Evolutionary conservation across 2,888 invertebrate genomes (phyloP), one percentile per base, ranked within the genome.

Genomic region (Aradus depressus): DNA sequence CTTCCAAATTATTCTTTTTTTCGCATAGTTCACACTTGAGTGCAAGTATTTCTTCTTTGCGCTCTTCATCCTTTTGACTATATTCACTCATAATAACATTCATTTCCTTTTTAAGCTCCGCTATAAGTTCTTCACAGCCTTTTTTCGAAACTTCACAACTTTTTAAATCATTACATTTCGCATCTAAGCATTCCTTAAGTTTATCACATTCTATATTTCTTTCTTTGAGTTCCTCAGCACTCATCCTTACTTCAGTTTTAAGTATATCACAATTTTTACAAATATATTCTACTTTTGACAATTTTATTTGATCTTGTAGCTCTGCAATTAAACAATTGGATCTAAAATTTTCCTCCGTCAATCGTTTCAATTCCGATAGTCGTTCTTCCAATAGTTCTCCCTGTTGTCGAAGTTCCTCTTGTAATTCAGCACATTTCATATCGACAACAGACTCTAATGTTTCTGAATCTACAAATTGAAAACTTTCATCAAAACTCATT

Each of bases 21-120:
- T 50, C 50, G 31, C 35, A 22, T 4, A 50, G 34, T 22, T 50
- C 42, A 50, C 23, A 34, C 35, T 50, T 42, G 4, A 50, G 14
- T 1, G 32, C 28, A 23, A 22, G 16, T n/a, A 50, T 34, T 42
- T 50, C 50, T 18, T 43, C 50, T 16, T 32, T 43, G 1, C 23
- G 19, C n/a, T 43, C 50, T 10, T 38, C 19, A 10, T 4, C 18
- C 18, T 37, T 22, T 5, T 19, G 4, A 18, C 19, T 47, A 25
- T 47, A 23, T 25, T 47, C 47, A 25, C 18, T 2, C 3, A 47
- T 34, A 19, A 47, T 22, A 1, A 19, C 16, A 18, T 14, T 25
- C 1, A 26, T 38, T 23, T 47, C 21, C 12, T 14, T 6, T 25
- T 23, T 37, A n/a, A 47, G 19, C n/a, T 47, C 47, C 4, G 26